These are phyloP conservation scores for Drosophila mercatorum DNA, from an alignment of 2,888 invertebrate genomes.

Conservation along the genomic window DNA sequence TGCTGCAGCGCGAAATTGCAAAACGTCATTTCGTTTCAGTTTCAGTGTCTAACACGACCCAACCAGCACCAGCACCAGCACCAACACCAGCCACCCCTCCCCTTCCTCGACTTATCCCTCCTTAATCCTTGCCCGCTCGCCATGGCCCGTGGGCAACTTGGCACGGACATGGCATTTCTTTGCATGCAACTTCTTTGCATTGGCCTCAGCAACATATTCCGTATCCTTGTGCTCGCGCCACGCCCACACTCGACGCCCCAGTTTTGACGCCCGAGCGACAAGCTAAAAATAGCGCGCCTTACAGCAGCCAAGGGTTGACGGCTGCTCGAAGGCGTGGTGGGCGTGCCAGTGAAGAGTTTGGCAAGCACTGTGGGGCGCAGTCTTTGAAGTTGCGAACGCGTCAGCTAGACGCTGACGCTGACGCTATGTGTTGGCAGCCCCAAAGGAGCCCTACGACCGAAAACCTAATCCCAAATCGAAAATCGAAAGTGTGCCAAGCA, in stretches of 20 bases:
- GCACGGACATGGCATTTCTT: constrained; percentile 47
- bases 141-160: constrained; percentile 27
- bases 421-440: constrained; percentile 4
- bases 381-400: constrained; percentile 40
- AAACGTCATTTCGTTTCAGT: constrained; percentile 40
- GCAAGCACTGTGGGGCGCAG: constrained; percentile 5
- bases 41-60: constrained; percentile 34
- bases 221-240: constrained; percentile 68
- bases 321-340: constrained; percentile 5
- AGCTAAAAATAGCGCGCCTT: constrained; percentile 60
- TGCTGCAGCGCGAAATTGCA: constrained; percentile 41
- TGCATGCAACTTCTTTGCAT: constrained; percentile 69
- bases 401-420: constrained; percentile 11
- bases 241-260: constrained; percentile 60
- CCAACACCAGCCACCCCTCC: not conserved
- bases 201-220: constrained; percentile 40
- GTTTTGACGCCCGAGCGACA: constrained; percentile 44
- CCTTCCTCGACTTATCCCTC: no score
- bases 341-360: constrained; percentile 14
- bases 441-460: constrained; percentile 9
- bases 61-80: no score
- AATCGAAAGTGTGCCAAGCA: constrained; percentile 78
- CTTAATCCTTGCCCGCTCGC: constrained; percentile 6
- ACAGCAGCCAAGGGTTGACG: constrained; percentile 33
- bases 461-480: constrained; percentile 65